Percentiles rank a stretch among this genome's conserved stretches.
phyloP scores from a whole-genome alignment of 2,888 invertebrate species.

The Campoplex capitator region DNA sequence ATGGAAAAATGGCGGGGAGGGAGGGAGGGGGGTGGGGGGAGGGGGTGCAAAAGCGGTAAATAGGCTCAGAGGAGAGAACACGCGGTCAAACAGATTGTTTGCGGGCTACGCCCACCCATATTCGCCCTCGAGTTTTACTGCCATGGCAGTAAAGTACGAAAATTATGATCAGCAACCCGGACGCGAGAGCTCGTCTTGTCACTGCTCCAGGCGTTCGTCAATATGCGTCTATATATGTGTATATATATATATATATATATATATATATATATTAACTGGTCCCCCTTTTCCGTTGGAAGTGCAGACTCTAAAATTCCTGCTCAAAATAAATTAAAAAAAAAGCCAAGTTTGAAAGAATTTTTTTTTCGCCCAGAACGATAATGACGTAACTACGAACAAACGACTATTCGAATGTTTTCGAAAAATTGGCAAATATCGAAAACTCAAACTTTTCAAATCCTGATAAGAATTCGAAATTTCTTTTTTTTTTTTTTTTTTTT shows the following conservation, averaged over 20 bases:
- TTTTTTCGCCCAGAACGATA: not conserved
- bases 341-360: not conserved
- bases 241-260: not conserved
- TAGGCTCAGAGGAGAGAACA: conserved; percentile 73
- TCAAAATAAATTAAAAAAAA: not conserved
- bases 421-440: not conserved
- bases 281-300: not conserved
- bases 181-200: conserved; percentile 75
- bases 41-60: conserved; percentile 70
- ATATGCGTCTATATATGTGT: not conserved
- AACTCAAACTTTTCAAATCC: not conserved
- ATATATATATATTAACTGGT: not conserved
- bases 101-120: conserved; percentile 82
- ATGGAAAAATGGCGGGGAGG: not conserved
- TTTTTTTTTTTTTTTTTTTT: too few relatives aligned
- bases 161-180: conserved; percentile 80
- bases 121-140: conserved; percentile 80
- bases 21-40: too few relatives aligned
- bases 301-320: not conserved
- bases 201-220: conserved; percentile 79
- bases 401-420: not conserved
- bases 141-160: conserved; percentile 82
- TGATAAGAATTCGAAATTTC: not conserved
- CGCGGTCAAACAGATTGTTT: conserved; percentile 83
- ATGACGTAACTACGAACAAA: not conserved